Base-by-base conservation (phyloP, 2,113 vertebrate genomes). In the Apodemus speciosus region DNA sequence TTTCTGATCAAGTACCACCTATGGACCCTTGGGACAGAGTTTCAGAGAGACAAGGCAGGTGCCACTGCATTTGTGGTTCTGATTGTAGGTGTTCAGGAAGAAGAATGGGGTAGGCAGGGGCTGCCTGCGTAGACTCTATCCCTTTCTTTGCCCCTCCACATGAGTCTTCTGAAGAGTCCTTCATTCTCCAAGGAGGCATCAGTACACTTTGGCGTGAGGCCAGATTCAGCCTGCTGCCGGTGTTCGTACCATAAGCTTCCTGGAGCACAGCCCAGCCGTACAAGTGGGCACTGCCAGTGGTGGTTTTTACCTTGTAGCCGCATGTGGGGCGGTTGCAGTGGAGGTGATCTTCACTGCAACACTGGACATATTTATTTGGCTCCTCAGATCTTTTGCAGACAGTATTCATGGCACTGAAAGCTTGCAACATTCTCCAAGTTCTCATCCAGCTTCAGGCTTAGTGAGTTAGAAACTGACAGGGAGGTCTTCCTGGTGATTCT, bases 31-130 rank as follows among this genome's bases (percentile, higher is more conserved):
- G 53, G 51, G 30, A 81, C 73, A 40, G 40, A 40, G 46, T 58
- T 88, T 93, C n/a, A 60, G 88, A 90, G 71, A 68, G 6, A 49
- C 35, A 93, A 84, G 60, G 58, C 38, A 15, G 38, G 58, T 83
- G 58, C 9, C 40, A 6, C 60, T 38, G 92, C 7, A 5, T 56
- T 62, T 60, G 25, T 85, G 23, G 18, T 60, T 90, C 9, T 27
- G 10, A 8, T 58, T n/a, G 6, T 21, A 3, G 7, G 30, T 15
- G 9, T 2, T 5, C 40, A 64, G 62, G 79, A 89, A 83, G 87
- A 81, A 60, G 1, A 2, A 10, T 21, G 18, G 7, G 25, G 2
- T 15, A 18, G 40, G 56, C 35, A 46, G 16, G 25, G 30, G 16
- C 27, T 25, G 32, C 60, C 62, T 20, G 51, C 9, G 1, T 2